Conservation (phyloP, 2,888 invertebrate genomes). For the Ophion ventricosus region DNA sequence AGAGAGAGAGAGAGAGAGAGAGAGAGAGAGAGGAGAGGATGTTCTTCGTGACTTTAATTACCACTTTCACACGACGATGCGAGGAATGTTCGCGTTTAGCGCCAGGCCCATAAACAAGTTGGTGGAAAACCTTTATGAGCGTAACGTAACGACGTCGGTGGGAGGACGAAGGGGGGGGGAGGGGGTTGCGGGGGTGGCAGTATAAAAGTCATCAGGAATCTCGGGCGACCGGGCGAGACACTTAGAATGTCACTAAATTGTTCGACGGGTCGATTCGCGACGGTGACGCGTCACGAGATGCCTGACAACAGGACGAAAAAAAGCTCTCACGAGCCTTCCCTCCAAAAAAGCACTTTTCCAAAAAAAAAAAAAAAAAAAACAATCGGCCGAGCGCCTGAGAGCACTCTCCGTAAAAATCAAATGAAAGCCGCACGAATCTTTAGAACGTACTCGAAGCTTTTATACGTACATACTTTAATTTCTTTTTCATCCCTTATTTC, state of each 20-base stretch:
- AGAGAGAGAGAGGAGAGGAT: background rate
- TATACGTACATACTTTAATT: constrained; percentile 36
- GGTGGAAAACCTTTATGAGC: constrained; percentile 58
- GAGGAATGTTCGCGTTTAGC: constrained; percentile 48
- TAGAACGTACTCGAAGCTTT: constrained; percentile 34
- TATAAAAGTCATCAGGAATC: constrained; percentile 44
- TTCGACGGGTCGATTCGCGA: constrained; percentile 29
- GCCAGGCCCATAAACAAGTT: constrained; percentile 48
- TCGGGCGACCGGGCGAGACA: constrained; percentile 28
- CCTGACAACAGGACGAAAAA: constrained; percentile 1
- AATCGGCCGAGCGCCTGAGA: constrained; percentile 6
- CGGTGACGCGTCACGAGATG: constrained; percentile 10
- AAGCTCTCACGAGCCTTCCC: background rate
- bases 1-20: no score
- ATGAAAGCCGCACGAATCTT: constrained; percentile 20
- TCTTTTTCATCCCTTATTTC: constrained; percentile 32
- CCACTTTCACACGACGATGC: constrained; percentile 22
- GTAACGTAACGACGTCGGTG: constrained; percentile 30
- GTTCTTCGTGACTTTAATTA: constrained; percentile 46
- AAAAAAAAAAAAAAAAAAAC: no score
- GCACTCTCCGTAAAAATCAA: constrained; percentile 26
- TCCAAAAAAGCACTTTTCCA: background rate
- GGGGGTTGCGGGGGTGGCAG: background rate
- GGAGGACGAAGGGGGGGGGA: no score
- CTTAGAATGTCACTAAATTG: constrained; percentile 50